phyloP scores from a whole-genome alignment of 2,888 invertebrate species.

The Mystacides longicornis region DNA sequence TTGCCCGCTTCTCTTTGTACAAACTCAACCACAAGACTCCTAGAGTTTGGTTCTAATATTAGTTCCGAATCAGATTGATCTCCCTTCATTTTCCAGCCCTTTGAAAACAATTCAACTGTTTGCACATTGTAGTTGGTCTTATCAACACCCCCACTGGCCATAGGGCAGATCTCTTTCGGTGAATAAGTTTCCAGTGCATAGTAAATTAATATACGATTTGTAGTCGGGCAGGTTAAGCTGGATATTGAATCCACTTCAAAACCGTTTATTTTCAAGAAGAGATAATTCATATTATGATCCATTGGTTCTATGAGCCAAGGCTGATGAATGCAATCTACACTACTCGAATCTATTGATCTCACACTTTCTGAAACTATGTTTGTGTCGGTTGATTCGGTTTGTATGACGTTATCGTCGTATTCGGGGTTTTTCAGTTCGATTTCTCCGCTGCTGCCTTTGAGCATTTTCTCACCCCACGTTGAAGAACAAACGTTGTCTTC shows the following conservation, averaged over 20 bases:
- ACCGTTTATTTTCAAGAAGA: constrained; percentile 65
- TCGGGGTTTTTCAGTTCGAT: constrained; percentile 59
- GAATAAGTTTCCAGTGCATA: constrained; percentile 58
- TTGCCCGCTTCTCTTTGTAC: constrained; percentile 64
- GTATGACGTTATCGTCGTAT: constrained; percentile 36
- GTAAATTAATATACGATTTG: constrained; percentile 66
- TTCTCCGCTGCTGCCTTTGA: constrained; percentile 67
- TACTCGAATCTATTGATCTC: constrained; percentile 46
- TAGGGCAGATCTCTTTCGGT: constrained; percentile 61
- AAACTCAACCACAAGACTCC: constrained; percentile 70
- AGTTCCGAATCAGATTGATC: constrained; percentile 31
- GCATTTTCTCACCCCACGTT: constrained; percentile 56
- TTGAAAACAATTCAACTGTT: constrained; percentile 61
- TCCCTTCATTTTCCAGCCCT: constrained; percentile 55
- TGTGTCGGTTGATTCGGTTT: constrained; percentile 42
- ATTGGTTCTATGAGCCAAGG: constrained; percentile 76
- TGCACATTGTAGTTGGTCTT: constrained; percentile 33
- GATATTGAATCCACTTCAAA: constrained; percentile 47
- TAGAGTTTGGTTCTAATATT: constrained; percentile 49
- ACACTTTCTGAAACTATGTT: constrained; percentile 48
- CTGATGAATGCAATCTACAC: constrained; percentile 55
- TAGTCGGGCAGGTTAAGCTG: constrained; percentile 54
- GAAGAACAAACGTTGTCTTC: constrained; percentile 56
- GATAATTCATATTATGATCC: constrained; percentile 58
- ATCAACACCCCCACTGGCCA: constrained; percentile 33